Conservation (phyloP, 2,797 vertebrate genomes). For the Cetoscarus ocellatus region DNA sequence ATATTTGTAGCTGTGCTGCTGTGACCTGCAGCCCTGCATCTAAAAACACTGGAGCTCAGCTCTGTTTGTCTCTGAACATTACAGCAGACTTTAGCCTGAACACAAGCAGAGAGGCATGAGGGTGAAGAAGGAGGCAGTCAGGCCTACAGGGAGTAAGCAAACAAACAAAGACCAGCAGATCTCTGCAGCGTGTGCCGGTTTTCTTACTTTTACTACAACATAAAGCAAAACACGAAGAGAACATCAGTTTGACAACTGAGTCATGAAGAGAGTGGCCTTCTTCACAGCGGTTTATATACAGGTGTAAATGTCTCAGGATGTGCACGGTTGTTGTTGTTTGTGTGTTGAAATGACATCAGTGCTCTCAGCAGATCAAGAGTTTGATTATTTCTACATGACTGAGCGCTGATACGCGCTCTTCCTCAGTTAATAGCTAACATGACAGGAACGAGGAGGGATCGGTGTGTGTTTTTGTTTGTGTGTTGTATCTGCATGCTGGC, state of each 20-base stretch:
- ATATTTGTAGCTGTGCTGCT: neutral
- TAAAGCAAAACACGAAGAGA: neutral
- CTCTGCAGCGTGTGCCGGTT: neutral
- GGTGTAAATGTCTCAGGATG: conserved; percentile 1
- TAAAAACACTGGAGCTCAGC: conserved; percentile 32
- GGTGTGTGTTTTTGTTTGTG: neutral
- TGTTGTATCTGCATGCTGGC: conserved; percentile 2
- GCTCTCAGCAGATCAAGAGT: conserved; percentile 51
- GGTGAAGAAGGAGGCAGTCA: conserved; percentile 8
- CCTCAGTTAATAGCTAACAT: conserved; percentile 66
- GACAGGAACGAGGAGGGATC: conserved; percentile 53
- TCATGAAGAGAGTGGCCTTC: neutral
- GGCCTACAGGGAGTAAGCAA: conserved; percentile 18
- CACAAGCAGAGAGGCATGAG: conserved; percentile 32
- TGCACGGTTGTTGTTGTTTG: neutral
- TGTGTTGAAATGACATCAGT: conserved; percentile 27
- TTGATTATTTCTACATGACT: conserved; percentile 71
- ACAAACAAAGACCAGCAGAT: conserved; percentile 1
- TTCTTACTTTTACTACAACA: neutral
- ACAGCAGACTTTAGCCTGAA: conserved; percentile 25
- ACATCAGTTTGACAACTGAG: neutral
- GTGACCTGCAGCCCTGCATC: conserved; percentile 24
- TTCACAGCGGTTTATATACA: neutral
- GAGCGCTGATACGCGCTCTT: conserved; percentile 51
- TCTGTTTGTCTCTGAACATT: conserved; percentile 46